Percentiles rank a stretch among this genome's conserved stretches.
phyloP scores from a whole-genome alignment of 92 coral and sea anemone genomes.

The Palythoa grandis region DNA sequence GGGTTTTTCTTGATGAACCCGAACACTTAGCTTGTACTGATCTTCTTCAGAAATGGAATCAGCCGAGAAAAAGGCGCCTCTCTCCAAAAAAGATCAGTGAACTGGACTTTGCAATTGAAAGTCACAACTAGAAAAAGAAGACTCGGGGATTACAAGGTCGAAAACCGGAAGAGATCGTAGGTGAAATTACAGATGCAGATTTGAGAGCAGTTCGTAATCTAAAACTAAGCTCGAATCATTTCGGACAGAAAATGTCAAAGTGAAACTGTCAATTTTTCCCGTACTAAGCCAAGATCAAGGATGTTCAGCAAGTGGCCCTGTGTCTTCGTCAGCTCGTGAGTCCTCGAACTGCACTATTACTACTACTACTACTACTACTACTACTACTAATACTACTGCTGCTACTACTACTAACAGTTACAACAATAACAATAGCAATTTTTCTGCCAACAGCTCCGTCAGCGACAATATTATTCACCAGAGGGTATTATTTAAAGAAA shows the following conservation, averaged over 20 bases:
- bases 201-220: neutral
- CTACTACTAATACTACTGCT: neutral
- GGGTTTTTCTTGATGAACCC: too few species aligned
- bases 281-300: neutral
- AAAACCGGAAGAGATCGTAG: too few species aligned
- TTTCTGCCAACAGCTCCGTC: neutral
- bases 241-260: conserved; percentile 15
- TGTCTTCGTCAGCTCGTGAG: conserved; percentile 17
- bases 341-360: neutral
- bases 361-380: neutral
- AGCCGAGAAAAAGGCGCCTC: too few species aligned
- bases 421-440: neutral
- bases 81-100: too few species aligned
- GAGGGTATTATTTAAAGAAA: too few species aligned
- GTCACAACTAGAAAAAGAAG: too few species aligned
- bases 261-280: neutral
- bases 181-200: too few species aligned
- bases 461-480: neutral
- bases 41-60: too few species aligned
- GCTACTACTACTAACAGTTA: neutral
- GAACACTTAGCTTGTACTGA: too few species aligned
- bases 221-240: conserved; percentile 14
- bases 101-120: too few species aligned
- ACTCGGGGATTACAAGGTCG: too few species aligned
- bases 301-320: conserved; percentile 15